Evolutionary conservation across 2,888 invertebrate species (phyloP).

Genomic region (Chamaedrilus cognettii): DNA sequence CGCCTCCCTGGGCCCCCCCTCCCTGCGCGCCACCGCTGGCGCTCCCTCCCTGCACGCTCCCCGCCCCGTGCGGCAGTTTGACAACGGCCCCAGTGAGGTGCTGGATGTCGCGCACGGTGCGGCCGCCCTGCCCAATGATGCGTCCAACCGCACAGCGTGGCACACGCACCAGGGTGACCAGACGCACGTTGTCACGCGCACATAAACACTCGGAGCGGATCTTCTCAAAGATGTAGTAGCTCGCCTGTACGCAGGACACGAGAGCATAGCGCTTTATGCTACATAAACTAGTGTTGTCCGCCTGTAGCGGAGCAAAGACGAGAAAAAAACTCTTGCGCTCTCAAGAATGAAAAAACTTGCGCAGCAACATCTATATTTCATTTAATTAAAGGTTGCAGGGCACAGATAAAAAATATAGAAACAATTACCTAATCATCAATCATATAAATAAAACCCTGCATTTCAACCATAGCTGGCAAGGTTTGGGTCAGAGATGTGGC

Average conservation of each 20-base stretch:
- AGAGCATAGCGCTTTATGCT: too few species aligned
- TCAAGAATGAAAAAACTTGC: too few species aligned
- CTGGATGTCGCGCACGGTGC: constrained; percentile 75
- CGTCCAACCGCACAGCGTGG: constrained; percentile 89
- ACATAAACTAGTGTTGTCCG: too few species aligned
- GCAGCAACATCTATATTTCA: too few species aligned
- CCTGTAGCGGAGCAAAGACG: not conserved
- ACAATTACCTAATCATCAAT: too few species aligned
- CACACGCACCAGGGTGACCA: constrained; percentile 90
- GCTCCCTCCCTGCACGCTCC: too few species aligned
- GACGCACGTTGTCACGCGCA: constrained; percentile 73
- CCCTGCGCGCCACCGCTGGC: not conserved
- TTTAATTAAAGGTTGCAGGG: too few species aligned
- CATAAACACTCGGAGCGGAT: constrained; percentile 74
- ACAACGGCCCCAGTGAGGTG: constrained; percentile 85
- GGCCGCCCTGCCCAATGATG: constrained; percentile 83
- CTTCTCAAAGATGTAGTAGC: constrained; percentile 96
- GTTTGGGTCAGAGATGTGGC: too few species aligned
- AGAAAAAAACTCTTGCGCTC: not conserved
- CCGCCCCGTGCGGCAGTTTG: constrained; percentile 51
- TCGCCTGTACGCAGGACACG: constrained; percentile 76
- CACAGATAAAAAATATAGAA: too few species aligned
- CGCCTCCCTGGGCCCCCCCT: constrained; percentile 16
- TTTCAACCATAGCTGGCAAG: too few species aligned
- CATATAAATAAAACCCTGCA: too few species aligned